Conservation (phyloP, 2,113 vertebrate species). For the Engystomops pustulosus region DNA sequence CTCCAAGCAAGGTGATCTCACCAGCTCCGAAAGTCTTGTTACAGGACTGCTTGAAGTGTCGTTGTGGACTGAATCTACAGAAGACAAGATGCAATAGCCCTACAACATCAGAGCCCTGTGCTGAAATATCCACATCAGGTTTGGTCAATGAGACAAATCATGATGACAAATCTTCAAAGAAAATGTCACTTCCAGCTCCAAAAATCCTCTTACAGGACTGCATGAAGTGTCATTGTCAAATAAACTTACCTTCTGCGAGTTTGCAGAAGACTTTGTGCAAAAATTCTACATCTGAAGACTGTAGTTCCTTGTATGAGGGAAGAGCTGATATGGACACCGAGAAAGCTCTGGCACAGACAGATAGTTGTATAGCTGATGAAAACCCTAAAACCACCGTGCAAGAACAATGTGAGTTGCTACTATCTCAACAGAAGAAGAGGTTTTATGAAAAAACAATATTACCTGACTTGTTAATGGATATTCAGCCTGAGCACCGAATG, state of each 20-base stretch:
- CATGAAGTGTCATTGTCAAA: background rate
- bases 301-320: background rate
- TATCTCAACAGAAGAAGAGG: background rate
- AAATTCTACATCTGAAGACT: background rate
- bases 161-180: background rate
- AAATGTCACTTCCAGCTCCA: background rate
- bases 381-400: too few relatives aligned
- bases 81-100: too few relatives aligned
- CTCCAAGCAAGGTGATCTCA: background rate
- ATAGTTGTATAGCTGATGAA: background rate
- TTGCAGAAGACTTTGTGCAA: background rate
- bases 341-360: background rate
- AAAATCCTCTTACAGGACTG: background rate
- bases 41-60: background rate
- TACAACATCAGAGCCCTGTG: background rate
- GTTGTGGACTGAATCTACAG: background rate
- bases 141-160: background rate
- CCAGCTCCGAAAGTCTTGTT: background rate
- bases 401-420: background rate
- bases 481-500: background rate
- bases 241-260: background rate
- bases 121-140: background rate
- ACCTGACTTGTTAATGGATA: slow-evolving; percentile 14
- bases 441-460: background rate
- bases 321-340: too few relatives aligned